Conservation (phyloP, 2,797 vertebrate species). For the Eurystomus glaucurus region DNA sequence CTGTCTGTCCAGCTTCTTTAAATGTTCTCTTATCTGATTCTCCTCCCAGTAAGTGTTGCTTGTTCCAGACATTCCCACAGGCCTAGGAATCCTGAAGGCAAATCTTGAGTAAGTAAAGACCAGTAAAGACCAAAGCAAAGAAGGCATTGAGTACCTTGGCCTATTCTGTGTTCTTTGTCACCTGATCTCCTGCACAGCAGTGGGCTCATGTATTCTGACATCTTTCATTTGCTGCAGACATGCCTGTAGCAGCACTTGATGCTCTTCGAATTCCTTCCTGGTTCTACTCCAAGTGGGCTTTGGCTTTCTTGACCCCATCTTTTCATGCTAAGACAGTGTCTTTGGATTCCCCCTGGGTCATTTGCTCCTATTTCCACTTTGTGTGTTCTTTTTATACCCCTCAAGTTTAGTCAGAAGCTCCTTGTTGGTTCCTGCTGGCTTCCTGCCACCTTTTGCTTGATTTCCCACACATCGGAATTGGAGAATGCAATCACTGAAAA, state of each 20-base stretch:
- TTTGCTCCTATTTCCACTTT: not conserved
- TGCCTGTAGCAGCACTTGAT: not conserved
- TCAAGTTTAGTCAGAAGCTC: not conserved
- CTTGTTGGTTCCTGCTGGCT: not conserved
- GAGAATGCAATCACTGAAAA: not conserved
- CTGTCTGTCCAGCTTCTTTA: not conserved
- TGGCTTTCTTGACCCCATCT: not conserved
- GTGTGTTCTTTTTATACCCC: not conserved
- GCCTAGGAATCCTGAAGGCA: not conserved
- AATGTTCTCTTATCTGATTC: not conserved
- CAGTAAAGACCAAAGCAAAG: not conserved
- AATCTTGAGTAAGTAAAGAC: too few relatives aligned
- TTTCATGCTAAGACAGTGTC: not conserved
- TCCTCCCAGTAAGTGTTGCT: not conserved
- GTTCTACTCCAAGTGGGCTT: not conserved
- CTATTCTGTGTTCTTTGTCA: not conserved
- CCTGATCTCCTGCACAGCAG: not conserved
- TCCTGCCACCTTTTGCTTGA: not conserved
- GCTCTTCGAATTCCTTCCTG: fast-evolving
- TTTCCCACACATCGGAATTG: not conserved
- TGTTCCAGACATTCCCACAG: not conserved
- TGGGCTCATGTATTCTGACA: not conserved
- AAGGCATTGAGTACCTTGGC: not conserved
- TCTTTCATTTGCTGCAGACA: not conserved
- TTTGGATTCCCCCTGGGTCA: not conserved